Base-by-base conservation (phyloP, 1,140 invertebrate species). In the Neodiprion virginianus region DNA sequence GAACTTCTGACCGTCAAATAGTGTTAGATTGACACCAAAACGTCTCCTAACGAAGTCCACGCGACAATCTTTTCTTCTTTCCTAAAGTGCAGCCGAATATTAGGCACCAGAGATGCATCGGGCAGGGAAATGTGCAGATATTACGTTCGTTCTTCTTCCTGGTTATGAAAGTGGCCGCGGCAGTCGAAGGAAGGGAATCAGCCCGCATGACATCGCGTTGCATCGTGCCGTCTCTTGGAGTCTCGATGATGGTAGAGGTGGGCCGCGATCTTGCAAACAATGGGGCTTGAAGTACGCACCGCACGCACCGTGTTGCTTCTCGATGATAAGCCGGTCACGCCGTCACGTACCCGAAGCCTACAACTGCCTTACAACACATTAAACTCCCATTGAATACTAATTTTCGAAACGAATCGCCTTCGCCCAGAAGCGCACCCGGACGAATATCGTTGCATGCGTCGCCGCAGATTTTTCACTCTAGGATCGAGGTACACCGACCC, bases 321-420 rank as follows among this genome's bases (percentile, higher is more conserved):
- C 53, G 53, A 61, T 61, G 53, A 61, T 8, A 61, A 61, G 53
- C 53, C 8, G 53, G 53, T 61, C 53, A 61, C 53, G 53, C 53
- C 53, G 53, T 61, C 53, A 61, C 53, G 53, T 61, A 61, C 5
- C 53, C 11, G 53, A 17, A 61, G 53, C n/a, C 53, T 61, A 61
- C 53, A 61, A 61, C 53, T 61, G 53, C 53, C 53, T 61, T 61
- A 61, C 53, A 61, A 61, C 53, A 61, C 53, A 61, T 61, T 61
- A 61, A 61, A 61, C 53, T 61, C 53, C 53, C 4, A 61, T 17
- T 8, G 53, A 61, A 61, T 61, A 61, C 53, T 61, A 61, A 61
- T 61, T 61, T 61, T 61, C 53, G 53, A 61, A 8, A 17, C 5
- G 28, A 8, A 61, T 61, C 53, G 53, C 8, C 53, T 7, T 61